phyloP scores from a whole-genome alignment of 2,888 invertebrate genomes.

The Caenorhabditis angaria region DNA sequence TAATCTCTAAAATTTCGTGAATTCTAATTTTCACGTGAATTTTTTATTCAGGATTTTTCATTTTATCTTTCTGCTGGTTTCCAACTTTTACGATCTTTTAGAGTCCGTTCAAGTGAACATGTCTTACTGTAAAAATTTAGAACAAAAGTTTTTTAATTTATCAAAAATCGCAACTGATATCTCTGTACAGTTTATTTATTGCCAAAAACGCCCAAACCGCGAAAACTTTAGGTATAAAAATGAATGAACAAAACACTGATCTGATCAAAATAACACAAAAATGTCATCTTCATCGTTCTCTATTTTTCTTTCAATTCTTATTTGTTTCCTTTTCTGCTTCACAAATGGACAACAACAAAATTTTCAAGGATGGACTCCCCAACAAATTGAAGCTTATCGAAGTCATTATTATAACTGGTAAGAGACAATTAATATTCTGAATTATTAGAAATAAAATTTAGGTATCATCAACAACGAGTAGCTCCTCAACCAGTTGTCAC shows the following conservation, averaged over 20 bases:
- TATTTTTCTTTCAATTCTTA: neutral
- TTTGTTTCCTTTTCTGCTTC: neutral
- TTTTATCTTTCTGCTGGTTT: no score
- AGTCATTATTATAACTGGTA: constrained; percentile 39
- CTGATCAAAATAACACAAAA: neutral
- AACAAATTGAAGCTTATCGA: constrained; percentile 28
- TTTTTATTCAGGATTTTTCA: no score
- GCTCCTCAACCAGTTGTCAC: constrained; percentile 17
- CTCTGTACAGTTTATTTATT: neutral
- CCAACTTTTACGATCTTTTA: no score
- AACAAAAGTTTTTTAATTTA: no score
- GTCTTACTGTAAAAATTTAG: no score
- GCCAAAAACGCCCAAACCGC: neutral
- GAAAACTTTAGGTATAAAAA: constrained; percentile 1
- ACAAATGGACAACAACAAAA: constrained; percentile 9
- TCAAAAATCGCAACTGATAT: no score
- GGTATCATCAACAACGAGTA: constrained; percentile 24
- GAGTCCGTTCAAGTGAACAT: no score
- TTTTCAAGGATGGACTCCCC: constrained; percentile 20
- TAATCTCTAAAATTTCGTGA: no score
- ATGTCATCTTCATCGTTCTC: neutral
- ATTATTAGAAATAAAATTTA: constrained; percentile 5
- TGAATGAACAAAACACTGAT: neutral
- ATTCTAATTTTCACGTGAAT: no score
- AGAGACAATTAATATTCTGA: neutral